Percentiles rank a stretch among this genome's conserved stretches.
Conservation (phyloP, 2,888 invertebrate species). For the Agrochola lota region DNA sequence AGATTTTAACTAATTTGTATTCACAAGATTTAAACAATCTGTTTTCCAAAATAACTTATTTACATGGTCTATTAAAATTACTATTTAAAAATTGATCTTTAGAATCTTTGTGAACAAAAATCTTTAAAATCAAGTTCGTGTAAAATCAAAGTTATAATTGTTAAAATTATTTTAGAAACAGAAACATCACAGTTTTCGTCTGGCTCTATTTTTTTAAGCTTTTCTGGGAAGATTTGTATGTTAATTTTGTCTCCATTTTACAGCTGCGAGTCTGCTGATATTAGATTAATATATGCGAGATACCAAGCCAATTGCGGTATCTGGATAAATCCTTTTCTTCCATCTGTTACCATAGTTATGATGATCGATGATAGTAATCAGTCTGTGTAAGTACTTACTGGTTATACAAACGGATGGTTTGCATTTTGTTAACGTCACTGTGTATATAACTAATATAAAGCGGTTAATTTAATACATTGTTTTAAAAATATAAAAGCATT, state of each 20-base stretch:
- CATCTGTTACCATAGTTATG: conserved; percentile 57
- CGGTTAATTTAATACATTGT: conserved; percentile 90
- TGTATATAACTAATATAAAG: conserved; percentile 90
- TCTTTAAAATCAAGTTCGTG: conserved; percentile 5
- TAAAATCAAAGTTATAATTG: background rate
- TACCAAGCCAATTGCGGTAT: conserved; percentile 68
- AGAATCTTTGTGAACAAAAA: conserved; percentile 1
- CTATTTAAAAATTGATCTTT: background rate
- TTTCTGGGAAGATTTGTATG: conserved; percentile 76
- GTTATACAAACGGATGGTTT: conserved; percentile 79
- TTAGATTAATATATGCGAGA: conserved; percentile 68
- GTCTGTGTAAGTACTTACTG: conserved; percentile 64
- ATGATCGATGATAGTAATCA: conserved; percentile 70
- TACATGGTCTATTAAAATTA: background rate
- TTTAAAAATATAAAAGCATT: conserved; percentile 78
- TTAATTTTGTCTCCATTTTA: conserved; percentile 70
- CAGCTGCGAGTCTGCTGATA: conserved; percentile 67
- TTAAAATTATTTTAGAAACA: conserved; percentile 4
- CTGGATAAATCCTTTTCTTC: conserved; percentile 56
- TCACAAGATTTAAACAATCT: background rate
- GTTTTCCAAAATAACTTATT: background rate
- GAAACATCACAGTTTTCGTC: conserved; percentile 28
- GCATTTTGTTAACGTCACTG: conserved; percentile 88
- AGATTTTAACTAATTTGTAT: conserved; percentile 3
- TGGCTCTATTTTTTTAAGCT: conserved; percentile 65